Conservation (phyloP, 2,113 vertebrate species). For the Noctilio leporinus region DNA sequence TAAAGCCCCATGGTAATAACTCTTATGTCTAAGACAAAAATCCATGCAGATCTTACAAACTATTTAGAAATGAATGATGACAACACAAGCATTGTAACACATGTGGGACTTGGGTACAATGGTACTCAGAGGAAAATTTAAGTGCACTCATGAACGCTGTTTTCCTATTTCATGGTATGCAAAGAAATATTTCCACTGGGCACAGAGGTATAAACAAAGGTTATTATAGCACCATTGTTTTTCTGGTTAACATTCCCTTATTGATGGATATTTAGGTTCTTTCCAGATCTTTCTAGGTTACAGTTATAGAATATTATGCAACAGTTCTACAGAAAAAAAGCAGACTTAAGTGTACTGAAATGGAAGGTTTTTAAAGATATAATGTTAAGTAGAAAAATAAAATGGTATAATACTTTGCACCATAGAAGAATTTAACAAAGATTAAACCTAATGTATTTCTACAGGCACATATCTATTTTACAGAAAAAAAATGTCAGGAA, state of each 20-base stretch:
- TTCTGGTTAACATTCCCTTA: neutral
- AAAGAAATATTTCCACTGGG: neutral
- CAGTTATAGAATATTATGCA: neutral
- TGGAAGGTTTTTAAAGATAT: neutral
- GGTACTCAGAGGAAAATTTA: neutral
- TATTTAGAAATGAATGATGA: neutral
- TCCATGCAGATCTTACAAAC: slow-evolving; percentile 7
- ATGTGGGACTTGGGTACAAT: neutral
- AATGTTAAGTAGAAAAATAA: neutral
- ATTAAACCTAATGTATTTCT: neutral
- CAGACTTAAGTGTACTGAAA: neutral
- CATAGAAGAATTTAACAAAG: slow-evolving; percentile 1
- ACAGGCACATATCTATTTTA: neutral
- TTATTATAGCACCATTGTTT: neutral
- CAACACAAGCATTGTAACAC: neutral
- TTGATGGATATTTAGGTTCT: neutral
- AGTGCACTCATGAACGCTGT: neutral
- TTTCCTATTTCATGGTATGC: neutral
- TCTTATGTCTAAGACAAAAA: slow-evolving; percentile 3
- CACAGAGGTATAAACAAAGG: neutral
- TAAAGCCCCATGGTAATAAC: slow-evolving; percentile 9
- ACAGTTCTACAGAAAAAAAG: neutral
- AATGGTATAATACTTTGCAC: neutral
- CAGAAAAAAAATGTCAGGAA: neutral
- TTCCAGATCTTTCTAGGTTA: neutral